Evolutionary conservation across 2,113 vertebrate genomes (phyloP), one percentile per base, ranked within the genome.

Genomic region (Archilochus colubris): DNA sequence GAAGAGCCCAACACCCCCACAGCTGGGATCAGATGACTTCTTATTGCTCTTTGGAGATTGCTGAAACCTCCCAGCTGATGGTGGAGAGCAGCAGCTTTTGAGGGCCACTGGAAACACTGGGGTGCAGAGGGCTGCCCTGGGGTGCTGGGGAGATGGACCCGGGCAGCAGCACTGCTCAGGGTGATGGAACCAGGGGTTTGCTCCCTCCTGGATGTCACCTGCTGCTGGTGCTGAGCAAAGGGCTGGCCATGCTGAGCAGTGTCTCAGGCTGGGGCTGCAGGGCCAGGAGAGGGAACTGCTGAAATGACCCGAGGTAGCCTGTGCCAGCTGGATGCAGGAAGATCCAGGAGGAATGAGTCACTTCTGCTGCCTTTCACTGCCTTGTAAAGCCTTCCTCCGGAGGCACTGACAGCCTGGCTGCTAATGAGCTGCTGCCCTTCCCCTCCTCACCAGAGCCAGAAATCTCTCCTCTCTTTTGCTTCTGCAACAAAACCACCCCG

Each of bases 341-440:
- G 30, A 75, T 96, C 93, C 93, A 91, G 75, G 66, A 58, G 57
- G 64, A 86, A 43, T 93, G 88, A 96, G 82, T 96, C 90, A 72
- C 40, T 86, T 68, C 73, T 95, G 95, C 89, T n/a, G 7, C 82
- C 91, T 97, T 96, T 95, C 82, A 25, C 91, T 93, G 93, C 88
- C 91, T 91, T 89, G 22, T 87, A 82, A 79, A 94, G 89, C 20
- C 62, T 1, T 8, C 18, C 4, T 22, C 44, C 48, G 75, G 36
- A 86, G 1, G 8, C 48, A 38, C 55, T 67, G 77, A 74, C 3
- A 78, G 61, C 7, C 54, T 64, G 43, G 55, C 48, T 82, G 82
- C 22, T 82, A 66, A 84, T 73, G 68, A 91, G 74, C 74, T 21
- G 27, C 20, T 0, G 1, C 75, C 46, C 46, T 80, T 40, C 66